phyloP scores from a whole-genome alignment of 2,113 vertebrate species.

The Seriola aureovittata region DNA sequence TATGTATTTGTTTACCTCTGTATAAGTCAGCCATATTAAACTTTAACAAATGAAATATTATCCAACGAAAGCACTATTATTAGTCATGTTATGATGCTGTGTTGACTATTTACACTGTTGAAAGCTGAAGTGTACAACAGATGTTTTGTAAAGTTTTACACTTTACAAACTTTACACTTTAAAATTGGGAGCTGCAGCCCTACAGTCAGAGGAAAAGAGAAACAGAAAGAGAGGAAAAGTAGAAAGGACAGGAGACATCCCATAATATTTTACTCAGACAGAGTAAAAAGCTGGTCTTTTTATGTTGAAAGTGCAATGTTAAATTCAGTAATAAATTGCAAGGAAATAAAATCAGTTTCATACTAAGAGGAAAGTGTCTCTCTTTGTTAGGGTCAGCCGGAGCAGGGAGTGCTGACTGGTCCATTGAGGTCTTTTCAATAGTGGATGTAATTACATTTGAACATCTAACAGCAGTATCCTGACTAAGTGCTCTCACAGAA shows the following conservation, averaged over 20 bases:
- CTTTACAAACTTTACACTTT: too few relatives aligned
- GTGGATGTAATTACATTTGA: constrained; percentile 16
- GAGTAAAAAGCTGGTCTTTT: neutral
- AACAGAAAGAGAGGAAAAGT: neutral
- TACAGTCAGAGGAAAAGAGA: neutral
- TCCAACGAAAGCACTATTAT: neutral
- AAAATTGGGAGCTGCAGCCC: neutral
- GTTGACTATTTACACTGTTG: neutral
- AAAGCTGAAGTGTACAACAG: neutral
- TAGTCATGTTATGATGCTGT: neutral
- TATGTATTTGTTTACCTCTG: too few relatives aligned
- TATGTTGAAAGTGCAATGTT: too few relatives aligned
- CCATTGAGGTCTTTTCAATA: constrained; percentile 4
- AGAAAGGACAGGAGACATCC: neutral
- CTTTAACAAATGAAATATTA: neutral
- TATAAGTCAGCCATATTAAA: neutral
- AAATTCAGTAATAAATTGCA: neutral
- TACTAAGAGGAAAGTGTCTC: neutral
- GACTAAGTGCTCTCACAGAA: constrained; percentile 6
- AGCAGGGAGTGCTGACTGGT: neutral
- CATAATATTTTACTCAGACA: neutral
- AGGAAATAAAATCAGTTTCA: neutral
- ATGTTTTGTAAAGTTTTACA: too few relatives aligned
- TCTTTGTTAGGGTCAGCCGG: neutral
- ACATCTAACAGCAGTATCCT: neutral